These are phyloP conservation scores for Cryptotermes secundus DNA, from an alignment of 1,140 invertebrate genomes.

Conservation along the genomic window DNA sequence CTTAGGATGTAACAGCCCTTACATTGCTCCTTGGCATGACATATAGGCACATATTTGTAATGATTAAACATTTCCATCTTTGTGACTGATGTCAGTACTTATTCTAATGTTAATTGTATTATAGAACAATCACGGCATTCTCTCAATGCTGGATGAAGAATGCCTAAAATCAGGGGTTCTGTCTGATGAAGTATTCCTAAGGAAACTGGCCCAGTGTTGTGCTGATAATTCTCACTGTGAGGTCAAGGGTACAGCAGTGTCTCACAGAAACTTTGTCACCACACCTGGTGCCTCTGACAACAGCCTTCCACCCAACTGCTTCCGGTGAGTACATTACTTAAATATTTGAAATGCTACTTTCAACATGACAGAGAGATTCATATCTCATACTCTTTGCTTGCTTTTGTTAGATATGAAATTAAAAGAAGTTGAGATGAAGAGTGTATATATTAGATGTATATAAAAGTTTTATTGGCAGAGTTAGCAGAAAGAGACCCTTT, in stretches of 20 bases:
- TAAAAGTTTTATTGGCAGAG: no score
- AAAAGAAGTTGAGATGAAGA: neutral
- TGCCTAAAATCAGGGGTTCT: constrained; percentile 65
- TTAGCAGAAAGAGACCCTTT: no score
- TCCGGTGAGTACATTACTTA: constrained; percentile 38
- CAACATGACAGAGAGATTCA: no score
- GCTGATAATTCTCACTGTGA: constrained; percentile 49
- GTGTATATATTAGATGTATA: no score
- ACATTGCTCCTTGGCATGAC: no score
- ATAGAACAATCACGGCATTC: constrained; percentile 56
- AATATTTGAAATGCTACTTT: no score
- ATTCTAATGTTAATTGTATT: constrained; percentile 21
- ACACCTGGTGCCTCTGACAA: constrained; percentile 40
- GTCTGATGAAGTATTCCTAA: constrained; percentile 70
- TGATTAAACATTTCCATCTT: neutral
- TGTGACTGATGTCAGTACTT: neutral
- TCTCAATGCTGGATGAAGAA: constrained; percentile 71
- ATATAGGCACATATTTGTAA: neutral
- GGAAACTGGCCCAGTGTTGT: constrained; percentile 67
- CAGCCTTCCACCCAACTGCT: constrained; percentile 42
- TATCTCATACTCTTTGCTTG: no score
- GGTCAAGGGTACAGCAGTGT: constrained; percentile 34
- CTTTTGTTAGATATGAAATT: neutral
- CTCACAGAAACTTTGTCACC: constrained; percentile 28
- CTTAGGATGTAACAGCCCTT: no score